These are phyloP conservation scores for Dicaeum eximium DNA, from an alignment of 2,113 vertebrate genomes.

Conservation along the genomic window DNA sequence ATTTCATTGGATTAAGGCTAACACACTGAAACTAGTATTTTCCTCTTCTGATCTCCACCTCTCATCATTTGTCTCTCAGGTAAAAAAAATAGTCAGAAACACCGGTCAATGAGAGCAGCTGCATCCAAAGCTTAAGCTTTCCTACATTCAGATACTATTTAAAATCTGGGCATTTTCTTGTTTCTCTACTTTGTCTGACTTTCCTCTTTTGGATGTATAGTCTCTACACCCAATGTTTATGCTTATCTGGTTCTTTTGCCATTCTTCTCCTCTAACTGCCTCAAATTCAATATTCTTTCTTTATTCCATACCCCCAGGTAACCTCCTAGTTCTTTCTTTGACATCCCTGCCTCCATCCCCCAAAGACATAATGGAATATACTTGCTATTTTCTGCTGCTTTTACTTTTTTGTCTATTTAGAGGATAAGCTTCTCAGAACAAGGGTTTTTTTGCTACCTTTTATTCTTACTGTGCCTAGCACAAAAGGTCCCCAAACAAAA, in stretches of 20 bases:
- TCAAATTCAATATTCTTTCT: background rate
- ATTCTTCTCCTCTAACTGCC: background rate
- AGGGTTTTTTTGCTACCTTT: background rate
- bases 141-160: background rate
- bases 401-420: background rate
- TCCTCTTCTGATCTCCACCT: background rate
- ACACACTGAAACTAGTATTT: background rate
- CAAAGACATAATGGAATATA: background rate
- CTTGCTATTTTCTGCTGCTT: background rate
- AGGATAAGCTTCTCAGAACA: background rate
- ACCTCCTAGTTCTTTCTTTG: background rate
- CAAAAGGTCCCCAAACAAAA: background rate
- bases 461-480: background rate
- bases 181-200: background rate
- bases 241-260: background rate
- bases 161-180: background rate
- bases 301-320: background rate
- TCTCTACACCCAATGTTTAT: background rate
- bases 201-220: background rate
- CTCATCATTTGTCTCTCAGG: background rate
- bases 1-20: background rate
- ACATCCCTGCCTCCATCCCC: background rate
- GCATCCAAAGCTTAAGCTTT: background rate
- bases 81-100: background rate
- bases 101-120: background rate